Evolutionary conservation across 64 coral and sea anemone genomes (phyloP).

Genomic region (Acropora tenuis): DNA sequence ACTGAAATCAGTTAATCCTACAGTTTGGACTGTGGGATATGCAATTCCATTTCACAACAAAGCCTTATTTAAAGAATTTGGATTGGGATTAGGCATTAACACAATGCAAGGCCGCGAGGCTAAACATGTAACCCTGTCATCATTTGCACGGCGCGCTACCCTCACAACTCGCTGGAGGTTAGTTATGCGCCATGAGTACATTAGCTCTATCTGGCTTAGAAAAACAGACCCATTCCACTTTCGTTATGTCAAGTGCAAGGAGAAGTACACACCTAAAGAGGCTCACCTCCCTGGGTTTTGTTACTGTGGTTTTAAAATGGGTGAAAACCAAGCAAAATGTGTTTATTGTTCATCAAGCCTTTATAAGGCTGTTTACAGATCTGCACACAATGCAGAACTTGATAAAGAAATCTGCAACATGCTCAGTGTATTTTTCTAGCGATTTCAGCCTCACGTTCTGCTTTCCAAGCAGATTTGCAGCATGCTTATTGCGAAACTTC

Average conservation of each 20-base stretch:
- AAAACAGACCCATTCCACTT: slow-evolving; percentile 8
- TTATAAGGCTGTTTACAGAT: slow-evolving; percentile 2
- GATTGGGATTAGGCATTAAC: slow-evolving; percentile 37
- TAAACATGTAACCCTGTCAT: slow-evolving; percentile 30
- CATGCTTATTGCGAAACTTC: no score
- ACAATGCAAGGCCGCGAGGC: slow-evolving; percentile 38
- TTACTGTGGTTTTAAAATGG: no score
- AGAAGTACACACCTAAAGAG: slow-evolving; percentile 41
- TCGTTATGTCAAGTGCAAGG: slow-evolving; percentile 46
- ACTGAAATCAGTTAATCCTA: slow-evolving; percentile 48
- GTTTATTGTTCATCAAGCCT: slow-evolving; percentile 4
- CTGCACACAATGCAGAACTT: slow-evolving; percentile 18
- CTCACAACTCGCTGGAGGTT: no score
- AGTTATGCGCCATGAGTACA: no score
- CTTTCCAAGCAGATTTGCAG: no score
- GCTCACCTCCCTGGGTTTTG: slow-evolving; percentile 5
- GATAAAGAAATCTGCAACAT: slow-evolving; percentile 21
- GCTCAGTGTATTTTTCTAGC: background rate
- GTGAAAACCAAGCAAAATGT: no score
- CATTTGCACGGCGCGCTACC: no score
- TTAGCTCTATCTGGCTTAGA: no score
- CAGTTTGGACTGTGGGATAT: slow-evolving; percentile 72
- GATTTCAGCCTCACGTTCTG: no score
- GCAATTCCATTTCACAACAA: slow-evolving; percentile 50
- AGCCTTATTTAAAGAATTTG: slow-evolving; percentile 23